Percentiles rank a stretch among this genome's conserved stretches.
Evolutionary conservation across 1,140 invertebrate genomes (phyloP).

Genomic region (Elysia chlorotica): DNA sequence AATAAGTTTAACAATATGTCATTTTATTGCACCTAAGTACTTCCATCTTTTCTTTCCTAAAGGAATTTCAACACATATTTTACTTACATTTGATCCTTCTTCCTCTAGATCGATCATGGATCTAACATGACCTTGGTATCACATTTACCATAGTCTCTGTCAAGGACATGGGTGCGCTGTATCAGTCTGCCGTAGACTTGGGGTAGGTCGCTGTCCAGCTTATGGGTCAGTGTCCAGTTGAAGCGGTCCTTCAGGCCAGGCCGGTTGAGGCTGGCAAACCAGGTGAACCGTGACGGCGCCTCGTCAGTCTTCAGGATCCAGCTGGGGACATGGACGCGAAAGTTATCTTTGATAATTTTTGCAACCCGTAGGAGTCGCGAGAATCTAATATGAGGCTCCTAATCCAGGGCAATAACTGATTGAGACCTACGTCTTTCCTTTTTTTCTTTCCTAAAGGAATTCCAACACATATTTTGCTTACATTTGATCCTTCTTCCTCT

Average conservation of each 20-base stretch:
- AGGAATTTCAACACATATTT: no score
- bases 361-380: no score
- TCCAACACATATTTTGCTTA: not conserved
- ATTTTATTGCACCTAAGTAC: no score
- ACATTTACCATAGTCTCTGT: conserved; percentile 13
- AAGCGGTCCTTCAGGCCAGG: conserved; percentile 19
- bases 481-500: not conserved
- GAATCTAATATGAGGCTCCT: no score
- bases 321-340: not conserved
- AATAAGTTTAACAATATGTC: no score
- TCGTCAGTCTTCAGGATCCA: conserved; percentile 17
- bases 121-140: no score
- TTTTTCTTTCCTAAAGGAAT: no score
- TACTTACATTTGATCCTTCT: not conserved
- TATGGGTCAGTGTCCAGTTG: conserved; percentile 40
- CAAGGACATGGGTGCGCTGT: not conserved
- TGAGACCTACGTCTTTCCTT: no score
- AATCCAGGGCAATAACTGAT: no score
- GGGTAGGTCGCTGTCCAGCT: conserved; percentile 32
- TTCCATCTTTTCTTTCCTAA: no score
- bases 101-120: not conserved
- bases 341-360: no score
- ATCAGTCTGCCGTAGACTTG: conserved; percentile 22
- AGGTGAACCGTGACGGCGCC: conserved; percentile 17
- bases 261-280: conserved; percentile 14